Percentiles rank a stretch among this genome's conserved stretches.
Conservation (phyloP, 2,888 invertebrate genomes). For the Antheraea assamensis region DNA sequence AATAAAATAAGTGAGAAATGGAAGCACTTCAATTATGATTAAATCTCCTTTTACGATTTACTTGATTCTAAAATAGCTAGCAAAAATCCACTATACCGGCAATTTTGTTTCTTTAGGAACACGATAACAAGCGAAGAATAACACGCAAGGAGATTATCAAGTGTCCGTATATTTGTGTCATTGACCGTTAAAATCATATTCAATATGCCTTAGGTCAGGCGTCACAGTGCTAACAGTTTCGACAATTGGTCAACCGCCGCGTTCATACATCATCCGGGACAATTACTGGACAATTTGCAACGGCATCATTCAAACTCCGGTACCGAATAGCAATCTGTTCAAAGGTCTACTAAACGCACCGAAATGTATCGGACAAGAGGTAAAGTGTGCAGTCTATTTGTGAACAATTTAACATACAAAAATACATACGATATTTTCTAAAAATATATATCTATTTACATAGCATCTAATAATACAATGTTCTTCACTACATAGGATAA, state of each 20-base stretch:
- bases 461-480: too few relatives aligned
- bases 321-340: slow-evolving; percentile 37
- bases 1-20: too few relatives aligned
- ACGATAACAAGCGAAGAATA: neutral
- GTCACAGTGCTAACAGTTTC: slow-evolving; percentile 59
- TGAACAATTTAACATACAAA: too few relatives aligned
- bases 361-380: slow-evolving; percentile 68
- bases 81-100: neutral
- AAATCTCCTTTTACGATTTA: too few relatives aligned
- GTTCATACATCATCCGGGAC: slow-evolving; percentile 63
- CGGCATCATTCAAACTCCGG: slow-evolving; percentile 58
- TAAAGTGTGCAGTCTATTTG: neutral
- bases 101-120: neutral
- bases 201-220: slow-evolving; percentile 49
- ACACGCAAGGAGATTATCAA: neutral
- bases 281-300: slow-evolving; percentile 64
- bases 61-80: neutral
- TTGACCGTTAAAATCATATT: neutral
- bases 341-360: slow-evolving; percentile 49
- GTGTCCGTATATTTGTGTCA: neutral
- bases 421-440: too few relatives aligned
- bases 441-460: too few relatives aligned
- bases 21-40: too few relatives aligned
- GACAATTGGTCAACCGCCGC: slow-evolving; percentile 45
- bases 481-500: too few relatives aligned